Evolutionary conservation across 2,888 invertebrate species (phyloP).

Genomic region (Molorchus minor): DNA sequence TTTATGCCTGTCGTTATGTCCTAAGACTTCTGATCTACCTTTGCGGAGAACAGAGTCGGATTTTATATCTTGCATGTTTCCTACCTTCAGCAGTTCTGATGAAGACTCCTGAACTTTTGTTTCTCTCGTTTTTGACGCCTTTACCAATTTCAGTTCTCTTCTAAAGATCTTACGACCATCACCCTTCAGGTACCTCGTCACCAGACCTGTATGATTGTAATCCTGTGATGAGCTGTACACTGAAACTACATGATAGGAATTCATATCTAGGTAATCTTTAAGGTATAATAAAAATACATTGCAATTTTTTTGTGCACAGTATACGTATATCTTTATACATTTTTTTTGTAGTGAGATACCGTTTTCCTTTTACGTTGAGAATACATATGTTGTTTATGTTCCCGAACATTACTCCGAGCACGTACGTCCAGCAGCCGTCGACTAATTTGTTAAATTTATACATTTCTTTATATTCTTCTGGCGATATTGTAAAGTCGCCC

Average conservation of each 20-base stretch:
- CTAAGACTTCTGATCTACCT: constrained; percentile 18
- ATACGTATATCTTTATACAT: constrained; percentile 2
- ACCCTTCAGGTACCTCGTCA: constrained; percentile 1
- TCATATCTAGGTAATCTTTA: neutral
- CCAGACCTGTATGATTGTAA: neutral
- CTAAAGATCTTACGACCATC: neutral
- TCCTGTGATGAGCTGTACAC: neutral
- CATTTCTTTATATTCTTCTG: neutral
- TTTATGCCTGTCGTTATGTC: constrained; percentile 22
- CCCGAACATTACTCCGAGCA: neutral
- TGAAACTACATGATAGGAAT: neutral
- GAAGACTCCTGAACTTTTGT: neutral
- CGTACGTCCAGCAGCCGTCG: constrained; percentile 3
- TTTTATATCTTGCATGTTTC: constrained; percentile 4
- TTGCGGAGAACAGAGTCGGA: constrained; percentile 17
- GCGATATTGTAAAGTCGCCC: neutral
- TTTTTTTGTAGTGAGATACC: neutral
- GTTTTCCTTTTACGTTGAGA: neutral
- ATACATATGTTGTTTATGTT: neutral
- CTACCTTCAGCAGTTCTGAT: neutral
- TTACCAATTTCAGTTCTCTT: neutral
- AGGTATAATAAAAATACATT: neutral
- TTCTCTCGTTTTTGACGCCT: constrained; percentile 7
- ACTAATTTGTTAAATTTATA: neutral
- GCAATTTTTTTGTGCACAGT: constrained; percentile 7